These are phyloP conservation scores for Lophochroa leadbeateri DNA, from an alignment of 2,113 vertebrate genomes.

Conservation along the genomic window DNA sequence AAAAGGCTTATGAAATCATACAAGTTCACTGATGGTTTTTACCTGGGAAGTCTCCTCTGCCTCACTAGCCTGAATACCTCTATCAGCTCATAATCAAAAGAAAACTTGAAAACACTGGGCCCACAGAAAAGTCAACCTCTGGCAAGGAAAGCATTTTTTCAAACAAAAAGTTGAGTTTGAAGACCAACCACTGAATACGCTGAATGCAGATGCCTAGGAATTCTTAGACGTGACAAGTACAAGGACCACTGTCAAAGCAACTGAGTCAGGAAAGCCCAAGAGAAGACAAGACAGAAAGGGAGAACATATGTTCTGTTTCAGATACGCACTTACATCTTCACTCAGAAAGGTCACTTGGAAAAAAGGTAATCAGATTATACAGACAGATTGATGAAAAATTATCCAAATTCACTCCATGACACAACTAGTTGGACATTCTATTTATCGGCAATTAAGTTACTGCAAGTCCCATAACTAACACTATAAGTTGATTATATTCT, in stretches of 20 bases:
- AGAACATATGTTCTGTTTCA: constrained; percentile 1
- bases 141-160: neutral
- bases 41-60: neutral
- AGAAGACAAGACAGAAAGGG: neutral
- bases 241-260: neutral
- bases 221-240: neutral
- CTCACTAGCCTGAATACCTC: neutral
- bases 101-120: neutral
- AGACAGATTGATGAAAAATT: constrained; percentile 38
- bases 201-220: neutral
- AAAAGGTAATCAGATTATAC: constrained; percentile 12
- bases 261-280: neutral
- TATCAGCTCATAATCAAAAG: neutral
- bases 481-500: neutral
- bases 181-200: neutral
- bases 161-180: neutral
- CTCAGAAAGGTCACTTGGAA: neutral
- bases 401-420: constrained; percentile 16
- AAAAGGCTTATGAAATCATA: neutral
- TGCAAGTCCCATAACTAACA: constrained; percentile 11
- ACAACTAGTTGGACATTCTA: neutral
- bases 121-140: neutral
- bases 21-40: neutral
- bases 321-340: neutral
- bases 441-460: constrained; percentile 45